Evolutionary conservation across 1,140 invertebrate genomes (phyloP), one percentile per base, ranked within the genome.

Genomic region (Drosophila asahinai): DNA sequence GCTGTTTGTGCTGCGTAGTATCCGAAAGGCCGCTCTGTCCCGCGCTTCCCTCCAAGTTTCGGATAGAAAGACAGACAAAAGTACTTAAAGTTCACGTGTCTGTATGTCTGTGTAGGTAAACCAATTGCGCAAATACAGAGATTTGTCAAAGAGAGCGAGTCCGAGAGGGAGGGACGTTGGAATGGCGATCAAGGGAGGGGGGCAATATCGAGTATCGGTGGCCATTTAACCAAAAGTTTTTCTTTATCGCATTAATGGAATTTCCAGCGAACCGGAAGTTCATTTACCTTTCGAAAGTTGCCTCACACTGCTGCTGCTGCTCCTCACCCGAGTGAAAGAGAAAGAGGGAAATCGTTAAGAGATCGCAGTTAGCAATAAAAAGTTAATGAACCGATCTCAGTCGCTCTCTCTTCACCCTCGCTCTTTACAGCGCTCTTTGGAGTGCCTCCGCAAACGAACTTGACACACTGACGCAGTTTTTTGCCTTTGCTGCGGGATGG

Each of bases 391-490:
- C 52, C 49, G 51, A 72, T 51, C 58, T 52, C 11, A 30, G 27
- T 27, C 11, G 30, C 54, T 63, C 76, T 71, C 27, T 30, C 38
- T 71, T 70, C 19, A 27, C n/a, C n/a, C 17, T 19, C 8, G 15
- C 72, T 79, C 61, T 54, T 40, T 38, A 11, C 45, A 55, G 17
- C 19, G 19, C 60, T 60, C 64, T 51, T 77, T 25, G n/a, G 60
- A 58, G 38, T 51, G 49, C 78, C 65, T 57, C 72, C 70, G 59
- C 76, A 86, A 90, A 86, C 86, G 86, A 91, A 91, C 86, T 91
- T 91, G 86, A 91, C 86, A 91, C 83, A 90, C 82, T 90, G 80
- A 83, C 86, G 86, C 82, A 81, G 80, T 81, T 91, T 83, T 80
- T 74, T 67, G 33, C n/a, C 9, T 30, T 48, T 38, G 30, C 40